Conservation (phyloP, 2,888 invertebrate species). For the Timema podura region DNA sequence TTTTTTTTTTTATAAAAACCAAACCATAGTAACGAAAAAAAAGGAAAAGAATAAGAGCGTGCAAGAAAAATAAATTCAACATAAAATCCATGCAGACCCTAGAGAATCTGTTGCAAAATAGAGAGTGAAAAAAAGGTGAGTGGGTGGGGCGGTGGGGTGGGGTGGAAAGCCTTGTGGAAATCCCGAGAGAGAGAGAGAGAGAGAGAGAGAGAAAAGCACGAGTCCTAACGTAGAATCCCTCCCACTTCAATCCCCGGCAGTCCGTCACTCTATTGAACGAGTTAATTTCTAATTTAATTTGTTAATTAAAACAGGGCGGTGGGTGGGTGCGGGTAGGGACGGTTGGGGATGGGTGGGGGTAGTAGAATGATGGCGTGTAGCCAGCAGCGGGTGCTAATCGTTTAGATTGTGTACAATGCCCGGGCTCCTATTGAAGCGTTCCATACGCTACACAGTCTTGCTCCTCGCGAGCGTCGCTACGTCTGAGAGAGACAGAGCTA, state of each 20-base stretch:
- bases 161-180: too few relatives aligned
- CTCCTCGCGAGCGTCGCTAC: too few relatives aligned
- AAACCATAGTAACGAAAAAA: too few relatives aligned
- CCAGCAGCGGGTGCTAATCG: constrained; percentile 18
- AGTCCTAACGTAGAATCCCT: background rate
- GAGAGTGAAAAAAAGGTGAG: constrained; percentile 2
- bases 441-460: too few relatives aligned
- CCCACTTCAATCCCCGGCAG: background rate
- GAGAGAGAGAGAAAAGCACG: too few relatives aligned
- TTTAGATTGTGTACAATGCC: constrained; percentile 14
- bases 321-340: background rate
- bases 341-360: background rate
- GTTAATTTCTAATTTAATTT: constrained; percentile 54
- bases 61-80: too few relatives aligned
- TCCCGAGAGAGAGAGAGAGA: background rate
- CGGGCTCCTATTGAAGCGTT: too few relatives aligned
- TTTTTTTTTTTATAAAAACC: too few relatives aligned
- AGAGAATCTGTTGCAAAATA: background rate
- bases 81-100: too few relatives aligned
- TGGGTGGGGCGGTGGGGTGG: background rate
- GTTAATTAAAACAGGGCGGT: constrained; percentile 49
- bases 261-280: constrained; percentile 38
- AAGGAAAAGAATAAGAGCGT: too few relatives aligned
- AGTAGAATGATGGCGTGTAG: background rate
- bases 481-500: too few relatives aligned